Evolutionary conservation across 2,113 vertebrate genomes (phyloP), one percentile per base, ranked within the genome.

Genomic region (Sminthopsis crassicaudata): DNA sequence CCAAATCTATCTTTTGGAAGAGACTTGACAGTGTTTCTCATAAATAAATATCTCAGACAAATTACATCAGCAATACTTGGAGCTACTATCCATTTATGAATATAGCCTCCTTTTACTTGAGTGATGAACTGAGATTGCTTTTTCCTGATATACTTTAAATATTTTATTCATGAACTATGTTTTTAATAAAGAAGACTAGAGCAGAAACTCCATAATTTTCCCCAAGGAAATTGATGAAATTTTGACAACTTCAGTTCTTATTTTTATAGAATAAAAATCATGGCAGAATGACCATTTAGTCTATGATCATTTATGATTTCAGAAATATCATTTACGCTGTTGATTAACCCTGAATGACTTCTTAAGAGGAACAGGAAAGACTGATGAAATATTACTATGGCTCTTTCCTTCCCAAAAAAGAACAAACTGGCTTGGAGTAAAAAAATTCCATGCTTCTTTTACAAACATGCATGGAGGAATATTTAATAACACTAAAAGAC

Each of bases 21-120:
- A 76, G 50, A 52, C 3, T 30, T 54, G 89, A 22, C 4, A 46
- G 36, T 10, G 54, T 89, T 91, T 52, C 3, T 92, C 90, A 89
- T 91, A 91, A 92, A 55, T 54, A 19, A 24, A 30, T 27, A 24
- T 91, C 50, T 10, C 0, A 93, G 22, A 16, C 16, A 60, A 30
- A 0, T 1, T 54, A 52, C n/a, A 46, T 10, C 50, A 16, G 0
- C 1, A 90, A 3, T 92, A 90, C 5, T 92, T 91, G 26, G 27
- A 92, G 27, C 14, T 3, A 6, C 0, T 46, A 90, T 96, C 97
- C 97, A 46, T 90, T 92, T 95, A 89, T 46, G 92, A 96, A 94
- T 90, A 97, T 92, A 51, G 92, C 26, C 91, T 92, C 48, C 60
- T 93, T 51, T 50, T 93, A 95, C 0, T 93, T 96, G 89, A 93